phyloP scores from a whole-genome alignment of 2,797 vertebrate species.

The Esox lucius region DNA sequence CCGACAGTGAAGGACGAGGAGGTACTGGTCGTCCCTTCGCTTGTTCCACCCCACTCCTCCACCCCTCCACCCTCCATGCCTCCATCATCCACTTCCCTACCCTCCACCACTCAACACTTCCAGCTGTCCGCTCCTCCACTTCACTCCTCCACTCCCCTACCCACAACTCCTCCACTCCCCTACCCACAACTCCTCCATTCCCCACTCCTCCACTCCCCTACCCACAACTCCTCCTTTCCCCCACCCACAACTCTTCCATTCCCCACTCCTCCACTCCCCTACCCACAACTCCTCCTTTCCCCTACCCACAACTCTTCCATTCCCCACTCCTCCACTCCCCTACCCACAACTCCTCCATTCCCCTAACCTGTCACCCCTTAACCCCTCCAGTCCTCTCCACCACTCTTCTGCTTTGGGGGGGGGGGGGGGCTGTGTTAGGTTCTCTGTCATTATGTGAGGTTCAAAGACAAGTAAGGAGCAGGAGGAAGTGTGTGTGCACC shows the following conservation, averaged over 20 bases:
- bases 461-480: constrained; percentile 60
- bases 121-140: constrained; percentile 10
- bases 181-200: constrained; percentile 4
- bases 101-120: constrained; percentile 25
- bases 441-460: constrained; percentile 63
- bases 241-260: constrained; percentile 28
- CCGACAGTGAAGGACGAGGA: constrained; percentile 99
- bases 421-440: constrained; percentile 54
- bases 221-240: constrained; percentile 35
- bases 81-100: constrained; percentile 35
- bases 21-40: constrained; percentile 77
- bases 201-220: constrained; percentile 23
- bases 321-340: constrained; percentile 38
- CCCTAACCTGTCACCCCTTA: too few relatives aligned
- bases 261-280: constrained; percentile 5
- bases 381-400: constrained; percentile 10
- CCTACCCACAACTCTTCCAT: constrained; percentile 24
- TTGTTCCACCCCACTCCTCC: constrained; percentile 34
- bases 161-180: constrained; percentile 16
- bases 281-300: constrained; percentile 1
- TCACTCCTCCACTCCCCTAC: constrained; percentile 37
- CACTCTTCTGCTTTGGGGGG: constrained; percentile 14
- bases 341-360: constrained; percentile 26
- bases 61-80: constrained; percentile 52
- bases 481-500: not conserved